These are phyloP conservation scores for Pentalonia nigronervosa DNA, from an alignment of 1,140 invertebrate species.

Conservation along the genomic window DNA sequence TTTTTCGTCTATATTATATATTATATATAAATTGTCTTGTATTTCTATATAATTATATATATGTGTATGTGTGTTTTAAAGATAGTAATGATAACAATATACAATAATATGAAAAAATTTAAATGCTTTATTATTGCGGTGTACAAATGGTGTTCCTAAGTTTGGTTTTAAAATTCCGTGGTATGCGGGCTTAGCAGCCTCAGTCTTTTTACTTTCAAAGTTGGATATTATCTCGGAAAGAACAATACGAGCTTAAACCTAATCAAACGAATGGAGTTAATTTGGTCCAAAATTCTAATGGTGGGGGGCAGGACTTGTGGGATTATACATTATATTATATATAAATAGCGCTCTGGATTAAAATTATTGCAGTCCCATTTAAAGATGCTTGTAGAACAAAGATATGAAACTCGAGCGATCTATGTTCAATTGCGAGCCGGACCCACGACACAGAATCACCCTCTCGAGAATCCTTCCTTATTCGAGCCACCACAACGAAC, in stretches of 20 bases:
- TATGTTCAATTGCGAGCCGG: background rate
- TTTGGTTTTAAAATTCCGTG: background rate
- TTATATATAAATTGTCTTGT: slow-evolving; percentile 16
- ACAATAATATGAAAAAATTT: background rate
- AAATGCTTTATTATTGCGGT: background rate
- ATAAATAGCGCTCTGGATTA: no score
- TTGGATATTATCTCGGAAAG: background rate
- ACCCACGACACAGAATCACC: no score
- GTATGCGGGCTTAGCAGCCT: background rate
- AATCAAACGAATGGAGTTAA: background rate
- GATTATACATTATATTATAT: no score
- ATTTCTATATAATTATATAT: background rate
- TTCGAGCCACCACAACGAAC: background rate
- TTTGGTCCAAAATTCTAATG: background rate
- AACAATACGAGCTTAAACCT: background rate
- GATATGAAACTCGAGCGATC: background rate
- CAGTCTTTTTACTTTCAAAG: background rate
- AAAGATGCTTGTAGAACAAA: background rate
- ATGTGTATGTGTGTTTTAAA: slow-evolving; percentile 19
- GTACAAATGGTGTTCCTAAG: background rate
- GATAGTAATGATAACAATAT: slow-evolving; percentile 16
- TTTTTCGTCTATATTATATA: background rate
- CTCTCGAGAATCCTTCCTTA: background rate
- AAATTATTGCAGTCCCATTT: background rate
- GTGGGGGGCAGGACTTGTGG: no score